These are phyloP conservation scores for Syrista parreyssii DNA, from an alignment of 2,888 invertebrate genomes.

Conservation along the genomic window DNA sequence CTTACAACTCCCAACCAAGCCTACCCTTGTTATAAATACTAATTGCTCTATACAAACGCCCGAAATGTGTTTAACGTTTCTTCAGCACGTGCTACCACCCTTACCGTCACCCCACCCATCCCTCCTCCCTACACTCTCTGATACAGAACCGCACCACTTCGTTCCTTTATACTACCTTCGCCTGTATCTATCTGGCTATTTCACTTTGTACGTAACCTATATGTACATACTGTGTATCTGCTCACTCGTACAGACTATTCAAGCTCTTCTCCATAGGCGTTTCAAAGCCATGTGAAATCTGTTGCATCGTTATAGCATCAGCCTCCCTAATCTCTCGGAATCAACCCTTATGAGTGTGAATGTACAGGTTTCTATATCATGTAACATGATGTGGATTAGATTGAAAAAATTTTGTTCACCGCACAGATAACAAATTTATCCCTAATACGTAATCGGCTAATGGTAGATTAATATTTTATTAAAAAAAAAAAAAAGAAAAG, in stretches of 20 bases:
- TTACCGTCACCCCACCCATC: background rate
- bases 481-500: background rate
- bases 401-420: background rate
- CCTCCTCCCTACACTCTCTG: background rate
- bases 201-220: conserved; percentile 2
- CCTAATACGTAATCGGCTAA: background rate
- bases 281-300: background rate
- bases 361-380: background rate
- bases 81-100: conserved; percentile 39
- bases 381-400: background rate
- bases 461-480: background rate
- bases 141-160: conserved; percentile 1
- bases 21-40: conserved; percentile 59
- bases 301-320: background rate
- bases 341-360: background rate
- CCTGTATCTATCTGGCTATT: conserved; percentile 9
- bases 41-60: conserved; percentile 59
- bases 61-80: conserved; percentile 55
- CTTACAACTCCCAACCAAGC: conserved; percentile 34
- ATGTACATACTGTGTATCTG: background rate
- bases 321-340: background rate
- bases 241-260: background rate
- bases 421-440: background rate
- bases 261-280: background rate
- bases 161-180: background rate